phyloP scores from a whole-genome alignment of 2,113 vertebrate genomes.

The Indicator indicator region DNA sequence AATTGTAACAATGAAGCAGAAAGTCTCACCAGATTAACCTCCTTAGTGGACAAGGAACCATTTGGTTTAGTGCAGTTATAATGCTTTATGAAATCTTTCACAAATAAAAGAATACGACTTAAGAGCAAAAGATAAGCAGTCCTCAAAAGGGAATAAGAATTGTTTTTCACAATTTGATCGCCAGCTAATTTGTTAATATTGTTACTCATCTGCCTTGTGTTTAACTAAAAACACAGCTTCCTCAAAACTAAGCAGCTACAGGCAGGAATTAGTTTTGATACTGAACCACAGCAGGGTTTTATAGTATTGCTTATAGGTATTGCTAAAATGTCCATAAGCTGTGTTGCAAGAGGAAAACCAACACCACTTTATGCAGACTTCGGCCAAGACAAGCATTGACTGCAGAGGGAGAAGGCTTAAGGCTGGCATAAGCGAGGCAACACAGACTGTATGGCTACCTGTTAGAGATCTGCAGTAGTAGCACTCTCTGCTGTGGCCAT shows the following conservation, averaged over 20 bases:
- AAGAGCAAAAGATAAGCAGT: background rate
- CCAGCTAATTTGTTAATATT: background rate
- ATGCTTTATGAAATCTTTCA: background rate
- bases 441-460: too few species aligned
- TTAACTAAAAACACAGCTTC: background rate
- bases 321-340: background rate
- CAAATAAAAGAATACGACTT: background rate
- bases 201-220: background rate
- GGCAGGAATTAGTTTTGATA: background rate
- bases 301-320: background rate
- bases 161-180: background rate
- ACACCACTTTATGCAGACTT: rapidly evolving
- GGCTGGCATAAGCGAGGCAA: too few species aligned
- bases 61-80: background rate
- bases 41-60: background rate
- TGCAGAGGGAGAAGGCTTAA: background rate
- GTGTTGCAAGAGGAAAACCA: background rate
- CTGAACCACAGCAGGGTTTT: background rate
- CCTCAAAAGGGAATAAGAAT: background rate
- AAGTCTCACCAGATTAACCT: background rate
- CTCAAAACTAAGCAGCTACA: background rate
- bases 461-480: too few species aligned
- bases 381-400: background rate
- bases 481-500: rapidly evolving
- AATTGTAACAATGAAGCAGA: background rate